phyloP scores from a whole-genome alignment of 2,113 vertebrate species.

The Cyphotilapia sp. region DNA sequence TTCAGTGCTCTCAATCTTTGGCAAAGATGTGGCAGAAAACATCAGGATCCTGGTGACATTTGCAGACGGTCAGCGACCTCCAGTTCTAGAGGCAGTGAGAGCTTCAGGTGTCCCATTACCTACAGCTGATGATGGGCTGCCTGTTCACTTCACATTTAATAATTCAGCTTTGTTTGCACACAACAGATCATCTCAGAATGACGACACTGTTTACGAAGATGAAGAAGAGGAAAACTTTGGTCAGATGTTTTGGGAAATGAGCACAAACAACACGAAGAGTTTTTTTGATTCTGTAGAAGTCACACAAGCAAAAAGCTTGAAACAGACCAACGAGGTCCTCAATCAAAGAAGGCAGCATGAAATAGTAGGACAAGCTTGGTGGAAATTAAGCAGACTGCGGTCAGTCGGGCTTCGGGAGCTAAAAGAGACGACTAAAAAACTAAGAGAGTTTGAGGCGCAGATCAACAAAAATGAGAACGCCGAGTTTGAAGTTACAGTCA shows the following conservation, averaged over 20 bases:
- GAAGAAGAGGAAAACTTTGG: not conserved
- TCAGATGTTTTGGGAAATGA: not conserved
- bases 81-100: rapidly evolving
- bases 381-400: not conserved
- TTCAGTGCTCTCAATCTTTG: not conserved
- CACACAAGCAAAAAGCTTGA: conserved; percentile 9
- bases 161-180: not conserved
- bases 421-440: not conserved
- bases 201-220: not conserved
- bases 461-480: conserved; percentile 17
- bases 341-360: conserved; percentile 18
- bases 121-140: not conserved
- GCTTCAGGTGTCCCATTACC: not conserved
- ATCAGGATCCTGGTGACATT: not conserved
- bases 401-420: conserved; percentile 15
- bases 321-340: not conserved
- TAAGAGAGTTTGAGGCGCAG: not conserved
- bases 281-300: not conserved
- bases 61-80: rapidly evolving
- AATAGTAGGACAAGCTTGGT: not conserved
- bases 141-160: not conserved
- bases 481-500: conserved; percentile 1
- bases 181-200: not conserved
- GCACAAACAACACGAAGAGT: not conserved
- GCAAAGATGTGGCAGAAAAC: not conserved